Base-by-base conservation (phyloP, 2,797 vertebrate genomes). In the Pipistrellus pygmaeus region DNA sequence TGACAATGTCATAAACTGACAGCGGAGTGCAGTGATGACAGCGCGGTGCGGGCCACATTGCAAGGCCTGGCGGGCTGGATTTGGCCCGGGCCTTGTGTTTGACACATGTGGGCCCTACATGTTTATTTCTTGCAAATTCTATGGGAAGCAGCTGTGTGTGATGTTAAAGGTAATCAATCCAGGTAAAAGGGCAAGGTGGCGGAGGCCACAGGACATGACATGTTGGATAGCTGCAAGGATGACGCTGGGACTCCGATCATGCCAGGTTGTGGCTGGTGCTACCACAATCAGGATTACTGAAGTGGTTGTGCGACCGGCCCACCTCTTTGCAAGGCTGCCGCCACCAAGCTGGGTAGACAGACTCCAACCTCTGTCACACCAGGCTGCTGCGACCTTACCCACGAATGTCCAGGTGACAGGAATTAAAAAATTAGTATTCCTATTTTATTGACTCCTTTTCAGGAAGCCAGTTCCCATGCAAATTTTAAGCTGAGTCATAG, bases 401-500 rank as follows among this genome's bases (percentile, higher is more conserved):
- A 46, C 1, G 2, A 73, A 44, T 23, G 7, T 0, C n/a, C 11
- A 69, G 6, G 3, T n/a, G 32, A 41, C 38, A 41, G 38, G 38
- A 41, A 41, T 41, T 41, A 83, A 72, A 86, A 83, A 86, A 46
- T 57, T 41, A 27, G 2, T 25, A 21, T 80, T 88, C 15, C 20
- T 76, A 13, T 51, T 92, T 60, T 20, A 77, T 27, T 66, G 72
- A 81, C 18, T 57, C 57, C 60, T 93, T 78, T 77, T 21, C 15
- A 64, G 68, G 55, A 75, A 85, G 25, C 27, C 5, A 76, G 21
- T 68, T 96, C 27, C 48, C 13, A 32, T 46, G 81, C 32, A 82
- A 75, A 77, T 48, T 89, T 85, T 87, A 93, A 91, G n/a, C 17
- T 64, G 15, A 73, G 38, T 30, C 18, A 55, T 30, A 75, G 75